A percentile compares a stretch with the other conserved stretches of the same genome.
Evolutionary conservation across 2,888 invertebrate species (phyloP).

Genomic region (Amaurobius ferox): DNA sequence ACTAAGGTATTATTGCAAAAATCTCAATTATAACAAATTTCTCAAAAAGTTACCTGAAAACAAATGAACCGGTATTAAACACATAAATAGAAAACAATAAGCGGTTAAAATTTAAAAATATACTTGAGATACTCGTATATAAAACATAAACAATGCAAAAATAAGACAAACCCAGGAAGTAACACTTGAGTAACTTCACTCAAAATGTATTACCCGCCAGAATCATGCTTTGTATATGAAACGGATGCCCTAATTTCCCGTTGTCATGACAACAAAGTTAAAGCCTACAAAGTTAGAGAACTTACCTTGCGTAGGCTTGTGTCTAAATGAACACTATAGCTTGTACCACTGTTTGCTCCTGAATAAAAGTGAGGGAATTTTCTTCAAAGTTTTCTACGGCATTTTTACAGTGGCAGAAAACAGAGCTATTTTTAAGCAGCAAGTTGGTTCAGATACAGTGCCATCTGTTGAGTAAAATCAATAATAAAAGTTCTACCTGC

Average conservation of each 20-base stretch:
- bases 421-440: background rate
- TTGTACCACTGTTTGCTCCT: background rate
- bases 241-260: background rate
- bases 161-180: background rate
- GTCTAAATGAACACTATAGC: background rate
- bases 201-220: background rate
- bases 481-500: too few species aligned
- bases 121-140: too few species aligned
- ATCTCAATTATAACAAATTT: too few species aligned
- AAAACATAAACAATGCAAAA: too few species aligned
- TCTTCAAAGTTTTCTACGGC: background rate
- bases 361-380: background rate
- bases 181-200: background rate
- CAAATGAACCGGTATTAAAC: too few species aligned
- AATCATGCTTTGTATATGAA: background rate
- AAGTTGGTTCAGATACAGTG: background rate
- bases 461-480: conserved; percentile 22
- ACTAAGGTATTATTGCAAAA: too few species aligned
- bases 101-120: too few species aligned
- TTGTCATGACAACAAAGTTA: conserved; percentile 48
- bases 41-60: too few species aligned
- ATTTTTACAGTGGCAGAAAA: background rate
- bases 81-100: too few species aligned
- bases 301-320: conserved; percentile 25
- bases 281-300: background rate